Conservation (phyloP, 2,888 invertebrate genomes). For the Microctonus aethiopoides region DNA sequence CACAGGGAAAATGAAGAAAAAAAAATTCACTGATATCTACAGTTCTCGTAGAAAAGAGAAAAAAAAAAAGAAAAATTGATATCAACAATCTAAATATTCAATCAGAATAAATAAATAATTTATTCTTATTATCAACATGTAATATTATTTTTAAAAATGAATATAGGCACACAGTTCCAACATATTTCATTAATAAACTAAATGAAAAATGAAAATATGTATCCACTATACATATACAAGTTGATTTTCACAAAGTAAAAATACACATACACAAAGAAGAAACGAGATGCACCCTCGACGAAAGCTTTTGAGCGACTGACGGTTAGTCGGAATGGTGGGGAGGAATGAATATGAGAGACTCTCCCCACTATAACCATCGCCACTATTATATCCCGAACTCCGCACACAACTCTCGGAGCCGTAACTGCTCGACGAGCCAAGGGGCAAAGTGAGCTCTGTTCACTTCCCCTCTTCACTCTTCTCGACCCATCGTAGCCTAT, state of each 20-base stretch:
- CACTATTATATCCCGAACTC: slow-evolving; percentile 26
- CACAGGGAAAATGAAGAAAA: no score
- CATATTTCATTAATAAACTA: no score
- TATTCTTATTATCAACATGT: no score
- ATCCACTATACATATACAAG: background rate
- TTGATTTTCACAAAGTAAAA: background rate
- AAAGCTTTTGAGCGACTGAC: slow-evolving; percentile 63
- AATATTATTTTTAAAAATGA: no score
- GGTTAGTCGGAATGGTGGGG: slow-evolving; percentile 55
- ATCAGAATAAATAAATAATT: no score
- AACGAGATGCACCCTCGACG: slow-evolving; percentile 38
- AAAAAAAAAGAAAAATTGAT: no score
- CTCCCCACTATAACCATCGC: slow-evolving; percentile 42
- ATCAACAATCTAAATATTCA: no score
- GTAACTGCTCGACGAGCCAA: slow-evolving; percentile 27
- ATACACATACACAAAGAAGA: slow-evolving; percentile 21
- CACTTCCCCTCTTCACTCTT: background rate
- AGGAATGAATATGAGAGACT: slow-evolving; percentile 34
- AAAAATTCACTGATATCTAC: no score
- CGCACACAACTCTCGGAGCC: slow-evolving; percentile 13
- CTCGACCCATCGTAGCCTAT: background rate
- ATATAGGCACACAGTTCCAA: background rate
- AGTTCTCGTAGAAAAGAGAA: no score
- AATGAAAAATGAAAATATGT: no score
- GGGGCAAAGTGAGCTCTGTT: slow-evolving; percentile 26